Percentiles rank a stretch among this genome's conserved stretches.
These are phyloP conservation scores for Pristis pectinata DNA, from an alignment of 2,797 vertebrate species.

Conservation along the genomic window DNA sequence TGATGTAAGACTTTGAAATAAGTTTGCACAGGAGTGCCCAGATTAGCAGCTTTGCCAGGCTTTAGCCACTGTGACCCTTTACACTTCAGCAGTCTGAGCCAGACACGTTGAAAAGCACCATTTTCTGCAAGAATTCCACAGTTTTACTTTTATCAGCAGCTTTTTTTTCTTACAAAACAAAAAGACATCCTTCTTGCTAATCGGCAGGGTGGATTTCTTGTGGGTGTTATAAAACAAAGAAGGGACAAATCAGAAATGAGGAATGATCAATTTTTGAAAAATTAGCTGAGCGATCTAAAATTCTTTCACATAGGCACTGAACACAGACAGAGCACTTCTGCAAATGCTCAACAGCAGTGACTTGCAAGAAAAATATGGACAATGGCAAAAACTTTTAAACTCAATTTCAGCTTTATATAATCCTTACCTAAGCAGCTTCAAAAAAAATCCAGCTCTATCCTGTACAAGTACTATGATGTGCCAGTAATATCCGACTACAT, in stretches of 20 bases:
- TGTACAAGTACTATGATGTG: background rate
- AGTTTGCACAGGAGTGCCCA: slow-evolving; percentile 67
- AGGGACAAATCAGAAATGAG: background rate
- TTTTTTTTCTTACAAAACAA: slow-evolving; percentile 54
- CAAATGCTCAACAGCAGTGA: slow-evolving; percentile 3
- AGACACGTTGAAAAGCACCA: slow-evolving; percentile 86
- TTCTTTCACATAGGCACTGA: background rate
- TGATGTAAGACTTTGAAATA: slow-evolving; percentile 90
- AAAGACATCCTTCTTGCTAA: slow-evolving; percentile 40
- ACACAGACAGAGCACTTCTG: background rate
- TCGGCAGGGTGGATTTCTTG: slow-evolving; percentile 53
- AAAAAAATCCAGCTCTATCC: background rate
- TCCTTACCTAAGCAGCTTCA: background rate
- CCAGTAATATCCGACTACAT: background rate
- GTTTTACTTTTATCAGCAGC: slow-evolving; percentile 75
- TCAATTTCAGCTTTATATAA: background rate
- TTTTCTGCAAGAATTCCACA: slow-evolving; percentile 55
- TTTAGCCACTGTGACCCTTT: slow-evolving; percentile 81
- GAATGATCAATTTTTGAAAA: background rate
- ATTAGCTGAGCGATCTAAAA: background rate
- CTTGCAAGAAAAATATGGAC: background rate
- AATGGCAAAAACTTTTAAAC: background rate
- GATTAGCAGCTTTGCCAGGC: slow-evolving; percentile 89
- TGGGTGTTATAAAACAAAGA: background rate
- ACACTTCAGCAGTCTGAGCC: slow-evolving; percentile 82